Evolutionary conservation across 2,797 vertebrate genomes (phyloP), one percentile per base, ranked within the genome.

Genomic region (Onychomys leucogaster): DNA sequence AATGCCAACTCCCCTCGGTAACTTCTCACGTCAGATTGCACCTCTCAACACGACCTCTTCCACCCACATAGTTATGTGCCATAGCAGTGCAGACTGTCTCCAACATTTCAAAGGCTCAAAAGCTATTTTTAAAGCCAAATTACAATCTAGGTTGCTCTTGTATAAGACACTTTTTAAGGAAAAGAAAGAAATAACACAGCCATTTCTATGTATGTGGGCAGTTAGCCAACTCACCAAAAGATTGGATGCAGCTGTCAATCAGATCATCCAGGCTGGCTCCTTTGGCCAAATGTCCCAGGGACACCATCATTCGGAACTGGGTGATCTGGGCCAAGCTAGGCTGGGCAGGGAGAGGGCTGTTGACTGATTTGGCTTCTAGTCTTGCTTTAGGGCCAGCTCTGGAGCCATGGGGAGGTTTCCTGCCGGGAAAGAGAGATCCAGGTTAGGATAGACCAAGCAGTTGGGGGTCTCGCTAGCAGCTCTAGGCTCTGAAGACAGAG

Each of bases 241-340:
- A 99, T 84, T 99, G 99, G 98, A 99, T 98, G 95, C 99, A 99
- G 97, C 99, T 99, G 97, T 99, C 99, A 97, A 99, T 99, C 94
- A 99, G 99, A 96, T 99, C 99, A 97, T 99, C 99, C 99, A 99
- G 99, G 98, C 99, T 99, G 80, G 99, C 99, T 95, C 99, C 99
- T 97, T 99, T 99, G 98, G 99, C 98, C 73, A 99, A 98, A 94
- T 99, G 99, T 93, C 99, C 99, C 98, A 99, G 96, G 0, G 99
- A 98, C 98, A 99, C 99, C 98, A 98, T 99, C 88, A 98, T 97
- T 97, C 98, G 99, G 89, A 98, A 98, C 63, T 98, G 98, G 96
- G 98, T 98, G 97, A 98, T 98, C 93, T 99, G 99, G 85, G 98
- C 98, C 80, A 98, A 98, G 95, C 97, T 98, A 78, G 98, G 98